A percentile compares a stretch with the other conserved stretches of the same genome.
phyloP scores from a whole-genome alignment of 35 echinoderm and acorn worm species.

The Acanthaster planci region DNA sequence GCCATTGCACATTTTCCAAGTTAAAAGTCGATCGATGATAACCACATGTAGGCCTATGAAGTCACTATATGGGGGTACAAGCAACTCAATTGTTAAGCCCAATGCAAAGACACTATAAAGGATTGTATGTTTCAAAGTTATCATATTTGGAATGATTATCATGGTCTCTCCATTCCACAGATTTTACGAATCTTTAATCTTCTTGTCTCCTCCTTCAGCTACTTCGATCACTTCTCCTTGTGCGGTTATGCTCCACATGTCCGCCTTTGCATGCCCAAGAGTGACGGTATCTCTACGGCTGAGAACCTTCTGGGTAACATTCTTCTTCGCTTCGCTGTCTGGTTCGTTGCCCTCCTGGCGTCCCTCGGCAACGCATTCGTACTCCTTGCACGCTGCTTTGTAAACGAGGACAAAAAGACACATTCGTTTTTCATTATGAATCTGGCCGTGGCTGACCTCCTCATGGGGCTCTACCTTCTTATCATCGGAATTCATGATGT shows the following conservation, averaged over 20 bases:
- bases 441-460: conserved; percentile 82
- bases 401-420: conserved; percentile 85
- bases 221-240: conserved; percentile 91
- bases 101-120: no score
- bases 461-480: conserved; percentile 95
- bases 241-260: conserved; percentile 90
- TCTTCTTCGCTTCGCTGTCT: conserved; percentile 77
- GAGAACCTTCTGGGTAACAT: conserved; percentile 77
- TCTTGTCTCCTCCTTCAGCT: conserved; percentile 42
- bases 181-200: background rate
- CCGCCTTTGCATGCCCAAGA: conserved; percentile 72
- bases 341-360: conserved; percentile 83
- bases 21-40: no score
- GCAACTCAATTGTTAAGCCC: no score
- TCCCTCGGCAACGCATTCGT: conserved; percentile 83
- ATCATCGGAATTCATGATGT: conserved; percentile 84
- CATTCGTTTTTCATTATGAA: conserved; percentile 98
- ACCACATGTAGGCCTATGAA: no score
- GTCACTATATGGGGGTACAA: no score
- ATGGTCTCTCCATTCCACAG: background rate
- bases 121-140: no score
- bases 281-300: conserved; percentile 75
- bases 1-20: no score
- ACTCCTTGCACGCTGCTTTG: conserved; percentile 73
- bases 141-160: background rate